Conservation (phyloP, 1,140 invertebrate genomes). For the Cardiocondyla obscurior region DNA sequence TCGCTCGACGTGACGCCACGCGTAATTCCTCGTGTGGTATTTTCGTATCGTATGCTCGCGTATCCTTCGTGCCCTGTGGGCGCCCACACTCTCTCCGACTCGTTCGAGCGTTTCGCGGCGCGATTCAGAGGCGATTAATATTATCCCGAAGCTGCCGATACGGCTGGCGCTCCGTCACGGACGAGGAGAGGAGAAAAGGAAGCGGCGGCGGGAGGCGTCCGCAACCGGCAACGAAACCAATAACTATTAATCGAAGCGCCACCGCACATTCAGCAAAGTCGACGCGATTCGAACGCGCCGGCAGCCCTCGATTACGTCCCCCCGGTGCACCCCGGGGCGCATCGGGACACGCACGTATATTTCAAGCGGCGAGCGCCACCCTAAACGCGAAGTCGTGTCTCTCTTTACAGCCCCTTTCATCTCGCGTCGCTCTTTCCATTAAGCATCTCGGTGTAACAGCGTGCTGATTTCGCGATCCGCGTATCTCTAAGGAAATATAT, state of each 20-base stretch:
- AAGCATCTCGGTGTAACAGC: conserved; percentile 34
- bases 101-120: conserved; percentile 8
- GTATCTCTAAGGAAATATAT: conserved; percentile 12
- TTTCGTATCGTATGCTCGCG: not conserved
- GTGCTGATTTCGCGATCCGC: conserved; percentile 25
- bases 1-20: not conserved
- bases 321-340: not conserved
- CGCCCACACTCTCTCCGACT: not conserved
- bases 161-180: conserved; percentile 37
- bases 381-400: conserved; percentile 73
- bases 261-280: conserved; percentile 81
- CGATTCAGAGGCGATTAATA: conserved; percentile 72
- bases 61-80: conserved; percentile 4
- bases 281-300: conserved; percentile 57
- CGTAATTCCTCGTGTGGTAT: conserved; percentile 10
- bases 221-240: conserved; percentile 75
- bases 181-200: conserved; percentile 66
- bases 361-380: conserved; percentile 45
- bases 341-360: conserved; percentile 20
- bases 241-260: conserved; percentile 80
- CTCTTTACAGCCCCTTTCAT: conserved; percentile 57
- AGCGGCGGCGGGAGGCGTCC: conserved; percentile 50
- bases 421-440: conserved; percentile 65
- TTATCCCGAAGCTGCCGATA: conserved; percentile 62
- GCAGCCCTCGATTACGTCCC: conserved; percentile 27